phyloP scores from a whole-genome alignment of 1,140 invertebrate genomes.

The Ceratoteleas bidentatus region DNA sequence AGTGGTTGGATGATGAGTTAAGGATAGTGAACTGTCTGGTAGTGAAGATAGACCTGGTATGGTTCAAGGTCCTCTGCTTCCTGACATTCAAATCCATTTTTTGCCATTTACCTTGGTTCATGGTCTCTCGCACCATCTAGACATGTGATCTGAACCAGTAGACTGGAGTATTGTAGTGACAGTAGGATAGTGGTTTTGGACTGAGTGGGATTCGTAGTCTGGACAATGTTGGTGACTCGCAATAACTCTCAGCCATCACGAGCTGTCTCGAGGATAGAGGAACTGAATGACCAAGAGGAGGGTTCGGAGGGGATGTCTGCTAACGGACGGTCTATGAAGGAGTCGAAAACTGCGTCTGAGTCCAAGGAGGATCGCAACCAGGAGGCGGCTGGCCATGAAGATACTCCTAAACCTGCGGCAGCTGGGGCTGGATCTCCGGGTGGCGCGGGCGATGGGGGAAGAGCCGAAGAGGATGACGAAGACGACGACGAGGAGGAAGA shows the following conservation, averaged over 20 bases:
- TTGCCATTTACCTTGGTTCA: no score
- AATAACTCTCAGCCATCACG: constrained; percentile 71
- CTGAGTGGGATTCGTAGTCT: not conserved
- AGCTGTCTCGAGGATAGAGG: constrained; percentile 70
- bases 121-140: no score
- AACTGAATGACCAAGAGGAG: constrained; percentile 65
- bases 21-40: no score
- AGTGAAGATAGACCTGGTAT: no score
- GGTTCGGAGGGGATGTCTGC: constrained; percentile 33
- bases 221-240: constrained; percentile 71
- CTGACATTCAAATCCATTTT: no score
- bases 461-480: constrained; percentile 64
- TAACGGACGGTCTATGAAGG: constrained; percentile 47
- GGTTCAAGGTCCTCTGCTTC: no score
- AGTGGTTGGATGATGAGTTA: no score
- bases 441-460: constrained; percentile 60
- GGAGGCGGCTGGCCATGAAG: constrained; percentile 77
- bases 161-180: constrained; percentile 25
- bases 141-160: no score
- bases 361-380: constrained; percentile 73
- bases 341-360: constrained; percentile 53
- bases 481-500: constrained; percentile 68
- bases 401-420: constrained; percentile 60
- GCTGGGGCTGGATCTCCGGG: constrained; percentile 51
- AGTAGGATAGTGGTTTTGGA: constrained; percentile 10